Conservation (phyloP, 2,113 vertebrate species). For the Haliaeetus leucogaster region DNA sequence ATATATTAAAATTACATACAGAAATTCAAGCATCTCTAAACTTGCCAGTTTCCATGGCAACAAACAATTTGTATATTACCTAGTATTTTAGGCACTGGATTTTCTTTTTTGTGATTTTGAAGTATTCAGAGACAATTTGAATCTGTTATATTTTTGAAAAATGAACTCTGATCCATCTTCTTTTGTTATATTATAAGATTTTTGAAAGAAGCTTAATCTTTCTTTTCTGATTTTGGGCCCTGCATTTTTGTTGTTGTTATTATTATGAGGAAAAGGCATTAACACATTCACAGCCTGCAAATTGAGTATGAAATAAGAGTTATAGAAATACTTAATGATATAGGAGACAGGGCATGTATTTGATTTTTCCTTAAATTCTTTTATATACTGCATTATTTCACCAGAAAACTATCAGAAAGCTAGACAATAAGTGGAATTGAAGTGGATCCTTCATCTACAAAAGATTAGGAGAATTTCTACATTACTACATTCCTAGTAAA, state of each 20-base stretch:
- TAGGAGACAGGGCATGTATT: not conserved
- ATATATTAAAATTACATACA: not conserved
- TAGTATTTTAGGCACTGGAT: not conserved
- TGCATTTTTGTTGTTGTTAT: not conserved
- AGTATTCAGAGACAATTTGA: not conserved
- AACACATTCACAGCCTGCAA: not conserved
- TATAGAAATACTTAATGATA: not conserved
- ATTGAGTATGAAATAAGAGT: not conserved
- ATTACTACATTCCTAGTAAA: not conserved
- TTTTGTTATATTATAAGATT: not conserved
- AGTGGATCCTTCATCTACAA: not conserved
- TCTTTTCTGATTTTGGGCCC: not conserved
- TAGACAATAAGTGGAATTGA: not conserved
- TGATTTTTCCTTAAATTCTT: not conserved
- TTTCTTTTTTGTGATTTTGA: not conserved
- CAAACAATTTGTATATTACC: conserved; percentile 24
- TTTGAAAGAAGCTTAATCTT: not conserved
- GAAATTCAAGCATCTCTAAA: not conserved
- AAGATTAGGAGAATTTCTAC: not conserved
- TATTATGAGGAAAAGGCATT: not conserved
- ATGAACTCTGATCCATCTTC: not conserved
- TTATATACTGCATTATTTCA: not conserved
- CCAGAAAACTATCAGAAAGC: not conserved
- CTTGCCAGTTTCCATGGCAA: conserved; percentile 50
- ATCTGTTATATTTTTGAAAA: not conserved